A percentile compares a stretch with the other conserved stretches of the same genome.
These are phyloP conservation scores for Stictonetta naevosa DNA, from an alignment of 2,113 vertebrate species.

Conservation along the genomic window DNA sequence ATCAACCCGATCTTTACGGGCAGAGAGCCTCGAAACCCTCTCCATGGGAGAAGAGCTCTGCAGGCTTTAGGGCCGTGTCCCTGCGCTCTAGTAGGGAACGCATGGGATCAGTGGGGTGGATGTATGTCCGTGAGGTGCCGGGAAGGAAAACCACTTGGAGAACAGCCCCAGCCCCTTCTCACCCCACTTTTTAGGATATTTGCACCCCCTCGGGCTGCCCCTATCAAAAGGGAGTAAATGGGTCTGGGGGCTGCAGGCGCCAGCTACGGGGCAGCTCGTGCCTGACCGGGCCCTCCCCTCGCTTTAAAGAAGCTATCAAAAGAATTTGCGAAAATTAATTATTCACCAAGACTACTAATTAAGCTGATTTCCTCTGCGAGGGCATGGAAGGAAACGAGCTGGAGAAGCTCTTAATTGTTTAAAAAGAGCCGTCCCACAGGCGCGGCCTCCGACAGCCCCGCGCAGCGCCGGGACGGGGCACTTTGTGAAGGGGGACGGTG, in stretches of 20 bases:
- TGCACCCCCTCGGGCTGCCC: background rate
- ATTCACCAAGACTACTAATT: slow-evolving; percentile 43
- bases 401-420: slow-evolving; percentile 48
- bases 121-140: background rate
- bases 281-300: background rate
- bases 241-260: background rate
- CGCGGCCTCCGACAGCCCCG: accelerated
- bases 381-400: slow-evolving; percentile 48
- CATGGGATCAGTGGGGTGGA: accelerated
- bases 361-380: slow-evolving; percentile 30
- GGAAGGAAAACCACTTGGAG: background rate
- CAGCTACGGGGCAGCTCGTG: background rate
- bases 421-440: background rate
- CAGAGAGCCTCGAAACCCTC: background rate
- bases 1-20: background rate
- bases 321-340: slow-evolving; percentile 53
- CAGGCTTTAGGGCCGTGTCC: background rate
- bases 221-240: background rate
- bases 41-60: background rate
- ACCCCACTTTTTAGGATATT: background rate
- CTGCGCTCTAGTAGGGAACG: background rate
- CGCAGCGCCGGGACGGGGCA: accelerated
- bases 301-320: background rate
- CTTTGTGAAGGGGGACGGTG: accelerated
- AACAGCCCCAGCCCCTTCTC: background rate